These are phyloP conservation scores for Diorhabda carinulata DNA, from an alignment of 1,140 invertebrate genomes.

Conservation along the genomic window DNA sequence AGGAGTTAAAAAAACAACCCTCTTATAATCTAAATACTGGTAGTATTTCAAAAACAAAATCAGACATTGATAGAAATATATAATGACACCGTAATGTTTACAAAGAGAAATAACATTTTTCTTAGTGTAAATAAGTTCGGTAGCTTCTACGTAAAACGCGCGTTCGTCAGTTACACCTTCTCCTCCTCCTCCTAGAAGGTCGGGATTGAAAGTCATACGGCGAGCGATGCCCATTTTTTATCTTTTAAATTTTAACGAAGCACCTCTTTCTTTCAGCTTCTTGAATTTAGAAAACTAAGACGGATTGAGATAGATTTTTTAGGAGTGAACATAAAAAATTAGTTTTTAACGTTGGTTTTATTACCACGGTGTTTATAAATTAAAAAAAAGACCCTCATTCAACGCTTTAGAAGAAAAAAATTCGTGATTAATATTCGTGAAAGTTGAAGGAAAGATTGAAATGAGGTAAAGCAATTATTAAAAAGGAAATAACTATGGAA, in stretches of 20 bases:
- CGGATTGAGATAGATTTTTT: constrained; percentile 2
- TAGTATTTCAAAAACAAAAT: too few species aligned
- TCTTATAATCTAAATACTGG: too few species aligned
- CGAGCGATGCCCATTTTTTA: constrained; percentile 1
- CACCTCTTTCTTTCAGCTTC: not conserved
- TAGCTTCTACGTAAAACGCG: not conserved
- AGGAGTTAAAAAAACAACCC: too few species aligned
- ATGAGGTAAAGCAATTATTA: too few species aligned
- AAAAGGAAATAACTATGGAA: too few species aligned
- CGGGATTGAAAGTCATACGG: constrained; percentile 1
- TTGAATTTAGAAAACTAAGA: constrained; percentile 1
- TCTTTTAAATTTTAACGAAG: not conserved
- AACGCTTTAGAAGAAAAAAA: too few species aligned
- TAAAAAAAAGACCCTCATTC: too few species aligned
- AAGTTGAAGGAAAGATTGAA: too few species aligned
- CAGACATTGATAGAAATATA: too few species aligned
- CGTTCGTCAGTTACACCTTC: not conserved
- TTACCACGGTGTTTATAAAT: not conserved
- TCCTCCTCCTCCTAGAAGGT: constrained; percentile 1
- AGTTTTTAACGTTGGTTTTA: not conserved
- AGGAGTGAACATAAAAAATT: not conserved
- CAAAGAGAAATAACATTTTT: not conserved
- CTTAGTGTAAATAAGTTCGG: not conserved
- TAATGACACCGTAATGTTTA: too few species aligned
- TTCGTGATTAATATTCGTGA: too few species aligned